A percentile compares a stretch with the other conserved stretches of the same genome.
phyloP scores from a whole-genome alignment of 35 echinoderm and acorn worm species.

The Lytechinus pictus region DNA sequence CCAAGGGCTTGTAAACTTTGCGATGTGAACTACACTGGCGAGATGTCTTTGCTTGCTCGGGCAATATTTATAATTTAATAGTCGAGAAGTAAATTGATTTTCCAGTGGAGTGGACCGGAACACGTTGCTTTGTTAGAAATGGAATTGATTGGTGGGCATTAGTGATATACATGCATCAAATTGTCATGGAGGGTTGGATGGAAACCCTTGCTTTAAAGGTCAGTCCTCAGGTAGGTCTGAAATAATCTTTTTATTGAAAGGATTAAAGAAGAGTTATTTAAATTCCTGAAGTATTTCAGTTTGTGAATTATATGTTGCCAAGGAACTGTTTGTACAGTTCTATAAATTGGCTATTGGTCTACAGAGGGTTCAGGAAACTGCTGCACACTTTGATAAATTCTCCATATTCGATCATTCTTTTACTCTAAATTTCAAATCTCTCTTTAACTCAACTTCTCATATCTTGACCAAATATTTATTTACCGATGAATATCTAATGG shows the following conservation, averaged over 20 bases:
- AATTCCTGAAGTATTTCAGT: neutral
- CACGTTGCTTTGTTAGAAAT: conserved; percentile 15
- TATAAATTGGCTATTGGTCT: neutral
- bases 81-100: conserved; percentile 43
- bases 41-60: neutral
- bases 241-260: neutral
- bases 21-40: neutral
- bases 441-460: neutral
- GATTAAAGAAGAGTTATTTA: neutral
- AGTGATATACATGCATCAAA: conserved; percentile 24
- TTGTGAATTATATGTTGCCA: neutral
- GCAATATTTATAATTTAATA: conserved; percentile 47
- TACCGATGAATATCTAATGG: neutral
- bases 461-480: neutral
- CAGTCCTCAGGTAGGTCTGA: neutral
- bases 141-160: conserved; percentile 41
- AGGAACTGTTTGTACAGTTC: neutral
- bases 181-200: neutral
- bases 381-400: neutral
- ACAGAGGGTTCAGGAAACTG: neutral
- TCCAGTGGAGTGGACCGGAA: conserved; percentile 45
- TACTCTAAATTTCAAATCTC: neutral
- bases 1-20: conserved; percentile 9
- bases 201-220: neutral
- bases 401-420: neutral